Evolutionary conservation across 2,888 invertebrate genomes (phyloP).

Genomic region (Pteria penguin): DNA sequence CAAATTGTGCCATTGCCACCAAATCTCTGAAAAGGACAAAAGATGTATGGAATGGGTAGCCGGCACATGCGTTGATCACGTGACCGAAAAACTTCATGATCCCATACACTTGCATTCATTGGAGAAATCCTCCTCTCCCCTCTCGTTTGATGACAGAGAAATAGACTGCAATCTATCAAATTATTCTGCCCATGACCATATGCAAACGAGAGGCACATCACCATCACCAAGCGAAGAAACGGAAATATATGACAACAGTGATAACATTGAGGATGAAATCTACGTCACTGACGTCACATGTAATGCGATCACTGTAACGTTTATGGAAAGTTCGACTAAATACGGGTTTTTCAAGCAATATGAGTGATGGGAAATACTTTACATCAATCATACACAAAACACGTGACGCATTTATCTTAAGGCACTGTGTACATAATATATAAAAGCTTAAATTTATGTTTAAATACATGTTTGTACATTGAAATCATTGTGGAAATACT

Average conservation of each 20-base stretch:
- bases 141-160: not conserved
- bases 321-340: conserved; percentile 68
- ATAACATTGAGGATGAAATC: conserved; percentile 48
- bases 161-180: not conserved
- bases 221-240: not conserved
- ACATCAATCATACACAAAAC: not conserved
- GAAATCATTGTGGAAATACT: no score
- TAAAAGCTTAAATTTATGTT: no score
- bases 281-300: conserved; percentile 71
- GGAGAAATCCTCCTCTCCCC: not conserved
- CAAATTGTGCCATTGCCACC: conserved; percentile 3
- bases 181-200: not conserved
- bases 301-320: conserved; percentile 67
- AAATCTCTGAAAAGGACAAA: conserved; percentile 17
- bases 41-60: conserved; percentile 32
- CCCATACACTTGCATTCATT: not conserved
- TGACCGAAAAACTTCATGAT: not conserved
- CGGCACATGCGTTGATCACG: conserved; percentile 16
- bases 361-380: not conserved
- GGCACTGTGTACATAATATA: not conserved
- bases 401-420: not conserved
- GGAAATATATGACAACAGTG: not conserved
- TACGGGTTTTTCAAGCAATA: conserved; percentile 68
- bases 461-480: no score
- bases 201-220: not conserved